These are phyloP conservation scores for Cynodonichthys magdalenae DNA, from an alignment of 2,797 vertebrate genomes.

Conservation along the genomic window DNA sequence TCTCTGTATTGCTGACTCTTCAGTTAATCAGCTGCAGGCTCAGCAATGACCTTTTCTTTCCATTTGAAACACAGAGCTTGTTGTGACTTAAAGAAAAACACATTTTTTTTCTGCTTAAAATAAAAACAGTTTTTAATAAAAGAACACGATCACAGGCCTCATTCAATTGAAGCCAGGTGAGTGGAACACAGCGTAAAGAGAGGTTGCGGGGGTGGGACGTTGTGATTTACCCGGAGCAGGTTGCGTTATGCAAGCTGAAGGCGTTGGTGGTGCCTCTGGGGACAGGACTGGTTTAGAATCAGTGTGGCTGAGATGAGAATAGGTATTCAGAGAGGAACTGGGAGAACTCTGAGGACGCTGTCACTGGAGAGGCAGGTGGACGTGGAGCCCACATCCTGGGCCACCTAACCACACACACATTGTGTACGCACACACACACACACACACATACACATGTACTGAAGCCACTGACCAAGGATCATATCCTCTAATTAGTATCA, in stretches of 20 bases:
- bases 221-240: constrained; percentile 41
- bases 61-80: constrained; percentile 16
- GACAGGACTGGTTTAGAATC: constrained; percentile 60
- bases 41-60: constrained; percentile 61
- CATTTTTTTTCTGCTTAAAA: background rate
- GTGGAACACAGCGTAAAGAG: background rate
- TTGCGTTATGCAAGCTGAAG: constrained; percentile 58
- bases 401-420: constrained; percentile 60
- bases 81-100: background rate
- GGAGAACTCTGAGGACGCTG: constrained; percentile 58
- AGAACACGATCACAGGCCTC: background rate
- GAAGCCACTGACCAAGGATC: constrained; percentile 64
- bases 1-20: constrained; percentile 64
- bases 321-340: constrained; percentile 80
- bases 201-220: constrained; percentile 12
- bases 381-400: constrained; percentile 63
- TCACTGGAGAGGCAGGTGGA: constrained; percentile 78
- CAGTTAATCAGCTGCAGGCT: constrained; percentile 52
- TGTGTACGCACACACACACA: constrained; percentile 34
- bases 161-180: constrained; percentile 8
- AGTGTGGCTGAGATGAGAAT: constrained; percentile 71
- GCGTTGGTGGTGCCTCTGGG: constrained; percentile 62
- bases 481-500: constrained; percentile 84
- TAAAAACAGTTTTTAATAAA: background rate
- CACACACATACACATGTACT: background rate